A percentile compares a stretch with the other conserved stretches of the same genome.
These are phyloP conservation scores for Porites lutea DNA, from an alignment of 64 coral and sea anemone genomes.

Conservation along the genomic window DNA sequence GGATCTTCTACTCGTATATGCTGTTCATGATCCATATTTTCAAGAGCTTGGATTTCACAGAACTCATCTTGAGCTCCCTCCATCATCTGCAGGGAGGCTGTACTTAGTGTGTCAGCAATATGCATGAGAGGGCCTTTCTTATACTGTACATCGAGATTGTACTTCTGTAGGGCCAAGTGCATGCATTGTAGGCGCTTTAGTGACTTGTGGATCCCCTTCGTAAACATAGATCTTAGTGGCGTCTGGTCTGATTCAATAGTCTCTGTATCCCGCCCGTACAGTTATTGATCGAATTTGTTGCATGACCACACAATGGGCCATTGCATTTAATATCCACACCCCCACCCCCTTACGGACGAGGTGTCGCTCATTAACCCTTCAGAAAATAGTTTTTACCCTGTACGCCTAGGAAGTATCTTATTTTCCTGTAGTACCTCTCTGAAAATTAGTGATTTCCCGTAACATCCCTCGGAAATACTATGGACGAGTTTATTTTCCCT, in stretches of 20 bases:
- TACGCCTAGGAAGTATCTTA: constrained; percentile 23
- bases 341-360: background rate
- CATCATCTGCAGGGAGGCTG: background rate
- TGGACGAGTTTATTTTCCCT: background rate
- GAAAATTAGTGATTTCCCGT: constrained; percentile 14
- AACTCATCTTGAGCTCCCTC: constrained; percentile 19
- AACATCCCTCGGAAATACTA: constrained; percentile 7
- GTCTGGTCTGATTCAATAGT: background rate
- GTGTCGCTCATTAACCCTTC: background rate
- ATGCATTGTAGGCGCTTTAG: constrained; percentile 22
- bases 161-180: background rate
- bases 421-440: constrained; percentile 28
- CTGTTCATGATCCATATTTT: constrained; percentile 48
- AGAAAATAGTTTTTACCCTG: constrained; percentile 37
- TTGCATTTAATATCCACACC: too few species aligned
- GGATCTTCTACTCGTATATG: constrained; percentile 16
- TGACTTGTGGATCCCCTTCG: constrained; percentile 16
- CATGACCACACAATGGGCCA: too few species aligned
- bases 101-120: constrained; percentile 3
- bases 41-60: constrained; percentile 33
- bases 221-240: background rate
- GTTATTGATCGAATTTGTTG: too few species aligned
- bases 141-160: constrained; percentile 17
- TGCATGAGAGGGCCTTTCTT: constrained; percentile 6
- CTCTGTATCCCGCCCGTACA: background rate